Evolutionary conservation across 1,140 invertebrate genomes (phyloP), one percentile per base, ranked within the genome.

Genomic region (Drosophila athabasca): DNA sequence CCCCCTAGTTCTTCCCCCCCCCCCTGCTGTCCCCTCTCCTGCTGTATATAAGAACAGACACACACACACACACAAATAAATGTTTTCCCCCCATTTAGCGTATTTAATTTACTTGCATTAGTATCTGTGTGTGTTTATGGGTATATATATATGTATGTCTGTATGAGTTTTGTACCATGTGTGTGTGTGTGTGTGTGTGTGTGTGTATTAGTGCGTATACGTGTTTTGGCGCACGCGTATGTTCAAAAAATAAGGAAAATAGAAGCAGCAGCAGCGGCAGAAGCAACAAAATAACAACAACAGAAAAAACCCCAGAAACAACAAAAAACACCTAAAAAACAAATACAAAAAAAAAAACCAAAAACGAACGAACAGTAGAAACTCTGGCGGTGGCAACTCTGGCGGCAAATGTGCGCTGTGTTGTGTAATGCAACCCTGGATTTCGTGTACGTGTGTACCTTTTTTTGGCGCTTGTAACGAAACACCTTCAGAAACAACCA

Each of bases 361-460:
- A 55, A 41, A 58, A 58, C 55, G 54, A 41, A 57, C 60, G 61
- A 41, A 46, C 3, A 39, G 35, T 39, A 39, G 62, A 50, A 66
- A 70, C 77, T 73, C 52, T 65, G 53, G n/a, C 39, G 22, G 35
- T 35, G 65, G 35, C 46, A 70, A 57, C 61, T 53, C 22, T 62
- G 76, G 58, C 76, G 70, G 69, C 64, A 77, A 87, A 83, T 75
- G 78, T 83, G 75, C 73, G 85, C 73, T 90, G 80, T 90, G 89
- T 90, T 90, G 88, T 90, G 88, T 90, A 80, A 90, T 90, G 90
- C 90, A 90, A 90, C 89, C 90, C 90, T 90, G 90, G 89, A 90
- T 90, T 90, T 90, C 90, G 90, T 90, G 90, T 90, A 90, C 90
- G 83, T 87, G 82, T 88, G 81, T 77, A 81, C 82, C 73, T 75